Base-by-base conservation (phyloP, 1,140 invertebrate genomes). In the Phortica variegata region DNA sequence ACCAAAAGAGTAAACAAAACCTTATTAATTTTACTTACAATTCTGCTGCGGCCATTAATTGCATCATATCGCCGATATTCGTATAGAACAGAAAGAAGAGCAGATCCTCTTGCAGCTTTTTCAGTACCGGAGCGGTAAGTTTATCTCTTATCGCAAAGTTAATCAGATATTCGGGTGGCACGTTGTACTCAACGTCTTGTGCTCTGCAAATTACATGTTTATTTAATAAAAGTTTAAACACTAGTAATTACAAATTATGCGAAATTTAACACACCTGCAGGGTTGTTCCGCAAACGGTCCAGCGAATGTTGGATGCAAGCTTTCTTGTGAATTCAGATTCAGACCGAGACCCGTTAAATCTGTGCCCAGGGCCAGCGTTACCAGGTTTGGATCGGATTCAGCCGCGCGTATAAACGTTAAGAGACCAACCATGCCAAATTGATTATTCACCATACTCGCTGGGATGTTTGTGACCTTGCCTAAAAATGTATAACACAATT, bases 81-180 rank as follows among this genome's bases (percentile, higher is more conserved):
- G 95, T 97, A 79, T 99, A 99, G 83, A 98, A 99, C 78, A 99
- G 85, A 81, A 95, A 99, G 84, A 99, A 99, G 58, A 99, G 83
- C 65, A 98, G 83, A 82, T 99, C 97, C 79, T 99, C 97, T 77
- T 96, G 95, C 80, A 98, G 97, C 79, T 95, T 87, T 80, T 89
- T 93, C 73, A 98, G 81, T 82, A 96, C 93, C 70, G 98, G 84
- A 61, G 91, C 90, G 49, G 95, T 92, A 74, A 99, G 81, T 81
- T 98, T 93, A 80, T 93, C 91, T 81, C 89, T 86, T 78, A 93
- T 91, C 57, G 87, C 82, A 60, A 87, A 83, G 75, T 97, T 98
- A 66, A 98, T 97, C 75, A 98, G 84, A 82, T 99, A 99, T 81
- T 99, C 97, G 51, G 93, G 89, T 65, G 97, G 97, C 75, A 98